phyloP scores from a whole-genome alignment of 2,113 vertebrate species.

The Choloepus hoffmanni region DNA sequence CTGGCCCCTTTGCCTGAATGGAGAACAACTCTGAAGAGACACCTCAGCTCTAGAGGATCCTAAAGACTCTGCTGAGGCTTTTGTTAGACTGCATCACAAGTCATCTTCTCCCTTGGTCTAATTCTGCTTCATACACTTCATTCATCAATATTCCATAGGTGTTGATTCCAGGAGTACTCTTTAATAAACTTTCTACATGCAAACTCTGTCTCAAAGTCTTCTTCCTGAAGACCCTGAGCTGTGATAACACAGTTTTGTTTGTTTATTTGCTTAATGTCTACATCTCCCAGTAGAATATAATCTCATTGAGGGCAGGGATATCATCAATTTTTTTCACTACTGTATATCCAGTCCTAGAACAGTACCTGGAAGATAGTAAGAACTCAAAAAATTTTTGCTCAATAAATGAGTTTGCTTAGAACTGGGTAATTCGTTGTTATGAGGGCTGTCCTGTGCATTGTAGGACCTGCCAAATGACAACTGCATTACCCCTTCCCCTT shows the following conservation, averaged over 20 bases:
- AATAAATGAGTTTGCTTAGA: background rate
- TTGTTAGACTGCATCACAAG: background rate
- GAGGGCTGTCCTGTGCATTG: too few relatives aligned
- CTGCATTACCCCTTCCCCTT: background rate
- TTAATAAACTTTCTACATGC: background rate
- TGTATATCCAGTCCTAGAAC: background rate
- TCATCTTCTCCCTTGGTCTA: background rate
- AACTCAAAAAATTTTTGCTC: background rate
- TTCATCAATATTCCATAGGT: background rate
- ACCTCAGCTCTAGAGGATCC: background rate
- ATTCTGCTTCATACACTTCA: background rate
- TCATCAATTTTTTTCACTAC: background rate
- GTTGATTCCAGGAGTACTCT: background rate
- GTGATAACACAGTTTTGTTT: background rate
- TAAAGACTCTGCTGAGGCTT: background rate
- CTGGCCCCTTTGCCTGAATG: background rate
- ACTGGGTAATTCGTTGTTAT: too few relatives aligned
- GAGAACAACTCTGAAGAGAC: too few relatives aligned
- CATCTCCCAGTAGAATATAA: background rate
- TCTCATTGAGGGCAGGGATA: background rate
- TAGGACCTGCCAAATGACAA: background rate
- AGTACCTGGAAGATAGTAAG: background rate
- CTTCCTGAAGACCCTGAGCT: background rate
- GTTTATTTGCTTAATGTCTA: background rate
- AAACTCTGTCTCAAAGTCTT: background rate